phyloP scores from a whole-genome alignment of 2,797 vertebrate genomes.

The Dendrocincla tyrannina region DNA sequence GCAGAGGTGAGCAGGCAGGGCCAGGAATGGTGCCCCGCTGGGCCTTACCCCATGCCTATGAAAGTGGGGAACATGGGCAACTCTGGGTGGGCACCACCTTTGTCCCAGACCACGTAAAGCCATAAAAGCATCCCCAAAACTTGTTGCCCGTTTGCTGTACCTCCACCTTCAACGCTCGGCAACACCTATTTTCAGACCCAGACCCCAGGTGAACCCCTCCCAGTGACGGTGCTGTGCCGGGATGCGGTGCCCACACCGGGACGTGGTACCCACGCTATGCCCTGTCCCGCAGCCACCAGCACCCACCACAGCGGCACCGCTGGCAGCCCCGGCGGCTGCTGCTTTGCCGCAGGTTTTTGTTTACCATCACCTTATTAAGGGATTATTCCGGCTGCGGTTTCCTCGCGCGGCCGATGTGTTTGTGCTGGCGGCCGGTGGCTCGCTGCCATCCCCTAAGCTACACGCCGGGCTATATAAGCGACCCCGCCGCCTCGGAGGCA shows the following conservation, averaged over 20 bases:
- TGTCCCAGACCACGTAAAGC: rapidly evolving
- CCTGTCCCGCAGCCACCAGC: not conserved
- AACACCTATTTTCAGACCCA: not conserved
- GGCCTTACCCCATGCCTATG: not conserved
- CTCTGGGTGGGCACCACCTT: rapidly evolving
- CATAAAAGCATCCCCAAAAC: not conserved
- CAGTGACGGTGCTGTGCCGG: rapidly evolving
- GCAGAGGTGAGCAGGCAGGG: not conserved
- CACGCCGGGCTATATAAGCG: slow-evolving; percentile 80
- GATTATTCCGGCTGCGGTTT: slow-evolving; percentile 63
- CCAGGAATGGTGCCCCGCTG: rapidly evolving
- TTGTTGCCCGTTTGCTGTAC: rapidly evolving
- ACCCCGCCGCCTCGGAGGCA: not conserved
- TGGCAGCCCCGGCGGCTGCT: not conserved
- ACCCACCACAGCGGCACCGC: not conserved
- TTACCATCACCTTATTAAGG: slow-evolving; percentile 40
- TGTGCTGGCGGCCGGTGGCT: slow-evolving; percentile 71
- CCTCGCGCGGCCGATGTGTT: slow-evolving; percentile 73
- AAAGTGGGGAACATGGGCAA: rapidly evolving
- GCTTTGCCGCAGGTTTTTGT: not conserved
- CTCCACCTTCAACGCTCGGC: not conserved
- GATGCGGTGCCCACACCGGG: not conserved
- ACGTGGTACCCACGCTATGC: not conserved
- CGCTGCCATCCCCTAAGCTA: slow-evolving; percentile 73
- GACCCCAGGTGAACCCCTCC: not conserved